Base-by-base conservation (phyloP, 2,797 vertebrate genomes). In the Odontamblyopus rebecca region DNA sequence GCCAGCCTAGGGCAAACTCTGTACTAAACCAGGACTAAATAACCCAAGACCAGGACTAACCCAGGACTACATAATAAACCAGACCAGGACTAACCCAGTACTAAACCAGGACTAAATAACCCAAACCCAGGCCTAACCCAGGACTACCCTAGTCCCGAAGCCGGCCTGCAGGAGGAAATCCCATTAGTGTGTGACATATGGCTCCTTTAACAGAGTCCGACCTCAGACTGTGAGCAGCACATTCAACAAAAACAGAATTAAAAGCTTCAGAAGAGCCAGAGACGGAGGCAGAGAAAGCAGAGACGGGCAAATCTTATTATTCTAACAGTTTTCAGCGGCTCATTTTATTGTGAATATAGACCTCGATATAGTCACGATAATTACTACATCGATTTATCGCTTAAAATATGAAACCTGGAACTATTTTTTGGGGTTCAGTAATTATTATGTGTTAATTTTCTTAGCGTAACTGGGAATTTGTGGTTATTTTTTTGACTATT, bases 241-340 rank as follows among this genome's bases (percentile, higher is more conserved):
- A 62, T 62, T 62, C 61, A 62, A 62, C 61, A 62, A 62, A 62
- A 62, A 62, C 61, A 62, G 61, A 62, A 62, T 62, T 62, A 62
- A 62, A 62, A 62, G 30, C 30, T 38, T 38, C 61, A 62, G 61
- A 6, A 35, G 30, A 15, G 35, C 38, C 18, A n/a, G 61, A n/a
- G 61, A 61, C 59, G 6, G 59, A 38, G 30, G 18, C 30, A n/a
- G 32, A n/a, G 18, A 23, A 62, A 62, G 16, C 61, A 61, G 60
- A 61, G 56, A 19, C 9, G 9, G 8, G 23, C 26, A 60, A 15
- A 60, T 60, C 6, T 60, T 60, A 30, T 30, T 30, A 60, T 60
- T 60, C 57, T 16, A 27, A 60, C 57, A 7, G 15, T 61, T 61
- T 61, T 30, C 13, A 6, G 12, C 44, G 16, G 44, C 44, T 48